Base-by-base conservation (phyloP, 1,140 invertebrate species). In the Sminthurides bifidus region DNA sequence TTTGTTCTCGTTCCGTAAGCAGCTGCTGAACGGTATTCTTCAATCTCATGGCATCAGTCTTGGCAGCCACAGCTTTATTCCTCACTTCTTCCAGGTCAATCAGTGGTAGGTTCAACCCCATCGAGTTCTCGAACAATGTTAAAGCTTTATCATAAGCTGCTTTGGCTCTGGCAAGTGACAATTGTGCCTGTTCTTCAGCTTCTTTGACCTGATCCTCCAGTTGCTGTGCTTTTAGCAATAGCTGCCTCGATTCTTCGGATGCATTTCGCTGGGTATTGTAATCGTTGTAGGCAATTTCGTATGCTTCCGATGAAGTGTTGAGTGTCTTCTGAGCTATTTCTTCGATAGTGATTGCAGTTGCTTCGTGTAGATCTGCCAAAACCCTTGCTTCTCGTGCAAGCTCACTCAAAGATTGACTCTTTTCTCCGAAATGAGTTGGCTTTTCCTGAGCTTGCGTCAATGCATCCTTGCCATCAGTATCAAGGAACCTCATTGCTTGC, bases 351-450 rank as follows among this genome's bases (percentile, higher is more conserved):
- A 81, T 78, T 0, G 88, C 87, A 65, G 90, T 81, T 2, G 81
- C 78, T 45, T 76, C 76, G 67, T 82, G 80, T 72, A 80, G 74
- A 61, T 92, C 84, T 1, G 88, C 87, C 2, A 86, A 66, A 15
- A 78, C 69, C 21, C 91, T 76, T 3, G 92, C 88, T 68, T 92
- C 82, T 54, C 87, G 79, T 0, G 92, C 89, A 40, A 94, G 87
- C 15, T 81, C 76, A 1, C 90, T 90, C 85, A 96, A 94, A 64
- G 87, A 81, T 23, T 85, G 77, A 17, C 87, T 93, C 67, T 93
- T 87, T 61, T 90, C 83, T 5, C 91, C 92, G 69, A 90, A 89
- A 70, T 88, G 80, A 38, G 81, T 78, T 0, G 90, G 87, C 38
- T 87, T 80, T 63, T 85, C 81, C 66, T 81, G 77, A 0, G 92